Evolutionary conservation across 2,888 invertebrate species (phyloP), one percentile per base, ranked within the genome.

Genomic region (Chalcosyrphus nemorum): DNA sequence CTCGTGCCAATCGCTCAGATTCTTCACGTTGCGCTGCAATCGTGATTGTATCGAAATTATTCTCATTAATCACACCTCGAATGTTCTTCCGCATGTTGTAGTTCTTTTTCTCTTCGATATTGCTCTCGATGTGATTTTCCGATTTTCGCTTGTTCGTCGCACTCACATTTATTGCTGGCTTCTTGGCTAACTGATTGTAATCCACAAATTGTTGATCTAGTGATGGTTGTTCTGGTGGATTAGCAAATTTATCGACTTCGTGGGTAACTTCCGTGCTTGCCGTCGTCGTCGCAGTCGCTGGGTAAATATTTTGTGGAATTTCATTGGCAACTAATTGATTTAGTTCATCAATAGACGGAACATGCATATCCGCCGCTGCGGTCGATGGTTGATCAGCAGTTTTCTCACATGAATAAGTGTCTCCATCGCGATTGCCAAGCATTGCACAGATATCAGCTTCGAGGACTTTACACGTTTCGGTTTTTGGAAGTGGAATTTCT

Each of bases 21-120:
- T 99, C 98, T 90, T 97, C 97, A 32, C 97, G 93, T 90, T 98
- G 98, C 0, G 99, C 99, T 21, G 96, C 95, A 66, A 98, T 92
- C 1, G 98, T 99, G 11, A 97, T 96, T 84, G 97, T 97, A 90
- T 98, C 98, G 85, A 99, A 92, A 89, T 98, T 97, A 84, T 96
- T 96, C 89, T 98, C 98, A 89, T 97, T 96, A 94, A 98, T 95
- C 6, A 98, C 98, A 92, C 98, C 97, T 72, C 98, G 94, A 87
- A 97, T 97, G 89, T 97, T 97, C 82, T 96, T 94, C 43, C 97
- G 93, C 89, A 97, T 93, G 90, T 95, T 96, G 45, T 86, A 88
- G 63, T 87, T 88, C 76, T 90, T 91, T 61, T 90, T 90, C 15
- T 90, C 90, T 24, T 90, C 90, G 21, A 84, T 80, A 41, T 65